These are phyloP conservation scores for Strigamia crassipes DNA, from an alignment of 2,888 invertebrate species.

Conservation along the genomic window DNA sequence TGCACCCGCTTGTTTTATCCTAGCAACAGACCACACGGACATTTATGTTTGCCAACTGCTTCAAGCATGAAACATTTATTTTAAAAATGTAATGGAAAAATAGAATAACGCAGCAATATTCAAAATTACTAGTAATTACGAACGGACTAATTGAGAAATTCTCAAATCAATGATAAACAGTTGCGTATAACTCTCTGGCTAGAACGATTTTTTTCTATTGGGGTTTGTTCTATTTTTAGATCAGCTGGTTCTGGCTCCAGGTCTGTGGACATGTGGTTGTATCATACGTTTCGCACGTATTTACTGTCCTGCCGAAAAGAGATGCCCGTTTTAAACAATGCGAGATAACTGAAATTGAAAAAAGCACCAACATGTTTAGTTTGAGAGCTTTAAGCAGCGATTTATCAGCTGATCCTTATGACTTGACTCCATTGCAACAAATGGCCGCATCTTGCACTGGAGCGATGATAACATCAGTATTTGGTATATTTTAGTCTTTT, in stretches of 20 bases:
- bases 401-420: background rate
- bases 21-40: background rate
- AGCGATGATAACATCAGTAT: slow-evolving; percentile 83
- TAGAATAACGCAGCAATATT: background rate
- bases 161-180: background rate
- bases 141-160: background rate
- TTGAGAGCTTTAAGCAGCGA: background rate
- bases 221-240: background rate
- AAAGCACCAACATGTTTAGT: background rate
- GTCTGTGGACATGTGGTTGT: background rate
- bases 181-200: background rate
- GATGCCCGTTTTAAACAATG: background rate
- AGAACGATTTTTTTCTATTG: background rate
- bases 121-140: background rate
- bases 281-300: background rate
- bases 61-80: background rate
- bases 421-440: slow-evolving; percentile 73
- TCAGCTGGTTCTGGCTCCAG: too few species aligned
- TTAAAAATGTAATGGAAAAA: background rate
- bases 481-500: slow-evolving; percentile 67
- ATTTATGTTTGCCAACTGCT: too few species aligned
- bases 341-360: background rate
- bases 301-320: background rate
- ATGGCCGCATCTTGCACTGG: slow-evolving; percentile 85
- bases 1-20: background rate